A percentile compares a stretch with the other conserved stretches of the same genome.
Conservation (phyloP, 2,888 invertebrate species). For the Idaea biselata region DNA sequence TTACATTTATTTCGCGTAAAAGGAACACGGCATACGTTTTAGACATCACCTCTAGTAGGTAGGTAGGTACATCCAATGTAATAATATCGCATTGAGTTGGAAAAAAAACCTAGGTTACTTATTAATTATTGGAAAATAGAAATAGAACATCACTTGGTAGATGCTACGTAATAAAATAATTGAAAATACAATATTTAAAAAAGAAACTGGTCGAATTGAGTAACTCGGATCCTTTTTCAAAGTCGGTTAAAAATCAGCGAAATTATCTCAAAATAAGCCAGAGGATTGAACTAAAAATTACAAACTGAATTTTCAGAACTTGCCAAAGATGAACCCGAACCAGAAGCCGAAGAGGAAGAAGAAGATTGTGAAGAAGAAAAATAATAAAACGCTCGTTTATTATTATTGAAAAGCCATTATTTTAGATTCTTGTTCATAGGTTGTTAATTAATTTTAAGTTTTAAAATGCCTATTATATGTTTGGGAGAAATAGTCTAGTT, state of each 20-base stretch:
- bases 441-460: background rate
- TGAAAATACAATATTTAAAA: background rate
- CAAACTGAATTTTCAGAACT: constrained; percentile 41
- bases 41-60: no score
- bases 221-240: background rate
- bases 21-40: no score
- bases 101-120: no score
- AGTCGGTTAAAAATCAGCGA: background rate
- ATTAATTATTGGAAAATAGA: no score
- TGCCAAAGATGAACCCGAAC: constrained; percentile 44
- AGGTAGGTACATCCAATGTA: no score
- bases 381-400: constrained; percentile 27
- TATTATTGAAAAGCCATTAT: constrained; percentile 33
- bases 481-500: no score
- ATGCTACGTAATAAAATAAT: background rate
- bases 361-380: constrained; percentile 50
- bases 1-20: no score
- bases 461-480: constrained; percentile 8
- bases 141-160: no score
- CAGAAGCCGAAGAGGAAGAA: constrained; percentile 40
- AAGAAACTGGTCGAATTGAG: background rate
- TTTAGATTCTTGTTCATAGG: constrained; percentile 22
- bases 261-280: background rate
- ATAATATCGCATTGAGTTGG: no score
- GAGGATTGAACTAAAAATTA: background rate